Evolutionary conservation across 2,888 invertebrate genomes (phyloP).

Genomic region (Nysson spinosus): DNA sequence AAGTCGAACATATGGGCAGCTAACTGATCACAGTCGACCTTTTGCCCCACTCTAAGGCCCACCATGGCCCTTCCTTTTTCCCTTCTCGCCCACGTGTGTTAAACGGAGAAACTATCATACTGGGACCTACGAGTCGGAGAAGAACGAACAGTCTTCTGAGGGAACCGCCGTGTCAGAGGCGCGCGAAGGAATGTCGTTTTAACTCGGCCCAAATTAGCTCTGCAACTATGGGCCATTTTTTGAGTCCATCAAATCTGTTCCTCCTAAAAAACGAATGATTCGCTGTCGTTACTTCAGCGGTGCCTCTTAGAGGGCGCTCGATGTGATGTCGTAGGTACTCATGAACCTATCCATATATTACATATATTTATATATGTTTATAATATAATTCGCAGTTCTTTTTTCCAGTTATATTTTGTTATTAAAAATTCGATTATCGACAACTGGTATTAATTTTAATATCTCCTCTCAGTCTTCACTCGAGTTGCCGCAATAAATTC

Average conservation of each 20-base stretch:
- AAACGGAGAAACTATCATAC: slow-evolving; percentile 34
- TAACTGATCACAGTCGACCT: slow-evolving; percentile 62
- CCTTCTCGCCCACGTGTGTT: slow-evolving; percentile 29
- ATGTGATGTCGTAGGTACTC: no score
- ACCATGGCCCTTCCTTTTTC: slow-evolving; percentile 6
- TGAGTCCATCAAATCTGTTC: slow-evolving; percentile 26
- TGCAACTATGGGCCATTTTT: slow-evolving; percentile 18
- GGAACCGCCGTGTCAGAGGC: slow-evolving; percentile 70
- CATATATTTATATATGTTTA: no score
- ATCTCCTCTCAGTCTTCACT: no score
- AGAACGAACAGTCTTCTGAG: slow-evolving; percentile 53
- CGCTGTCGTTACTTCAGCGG: no score
- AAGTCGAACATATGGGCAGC: slow-evolving; percentile 70
- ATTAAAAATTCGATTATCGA: no score
- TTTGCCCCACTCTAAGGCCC: slow-evolving; percentile 8
- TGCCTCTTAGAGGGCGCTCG: no score
- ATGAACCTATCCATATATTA: no score
- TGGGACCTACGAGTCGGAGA: slow-evolving; percentile 29
- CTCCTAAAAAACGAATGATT: no score
- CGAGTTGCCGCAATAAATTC: no score
- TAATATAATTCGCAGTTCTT: no score
- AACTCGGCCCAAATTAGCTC: slow-evolving; percentile 29
- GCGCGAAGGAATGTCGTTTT: slow-evolving; percentile 70
- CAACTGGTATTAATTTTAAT: no score
- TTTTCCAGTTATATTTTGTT: no score